Evolutionary conservation across 2,113 vertebrate genomes (phyloP).

Genomic region (Eurypyga helias): DNA sequence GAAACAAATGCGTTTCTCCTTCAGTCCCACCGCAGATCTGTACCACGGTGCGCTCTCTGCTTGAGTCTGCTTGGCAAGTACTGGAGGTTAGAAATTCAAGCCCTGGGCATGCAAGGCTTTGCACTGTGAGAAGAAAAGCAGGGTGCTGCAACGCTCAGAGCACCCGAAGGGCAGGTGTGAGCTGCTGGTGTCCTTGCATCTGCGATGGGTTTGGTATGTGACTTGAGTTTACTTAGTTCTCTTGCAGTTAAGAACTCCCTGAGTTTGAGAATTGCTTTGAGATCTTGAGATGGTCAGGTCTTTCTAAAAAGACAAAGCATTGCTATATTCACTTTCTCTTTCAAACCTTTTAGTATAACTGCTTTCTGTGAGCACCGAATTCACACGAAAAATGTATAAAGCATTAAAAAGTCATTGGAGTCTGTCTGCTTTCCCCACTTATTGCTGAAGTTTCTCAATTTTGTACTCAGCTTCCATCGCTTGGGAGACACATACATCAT

Average conservation of each 20-base stretch:
- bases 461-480: background rate
- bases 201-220: background rate
- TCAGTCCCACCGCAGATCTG: background rate
- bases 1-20: background rate
- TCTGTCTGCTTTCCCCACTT: conserved; percentile 8
- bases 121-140: background rate
- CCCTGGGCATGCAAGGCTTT: background rate
- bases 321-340: background rate
- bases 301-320: background rate
- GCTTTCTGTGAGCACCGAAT: background rate
- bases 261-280: background rate
- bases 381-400: background rate
- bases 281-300: background rate
- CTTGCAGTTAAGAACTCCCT: background rate
- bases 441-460: conserved; percentile 17
- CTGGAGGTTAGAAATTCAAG: background rate
- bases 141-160: background rate
- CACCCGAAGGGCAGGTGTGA: background rate
- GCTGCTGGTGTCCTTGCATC: background rate
- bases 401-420: background rate
- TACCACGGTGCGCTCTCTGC: rapidly evolving
- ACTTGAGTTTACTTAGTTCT: background rate
- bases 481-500: conserved; percentile 14
- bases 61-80: background rate
- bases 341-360: background rate